Evolutionary conservation across 2,113 vertebrate genomes (phyloP).

Genomic region (Xenopus laevis): DNA sequence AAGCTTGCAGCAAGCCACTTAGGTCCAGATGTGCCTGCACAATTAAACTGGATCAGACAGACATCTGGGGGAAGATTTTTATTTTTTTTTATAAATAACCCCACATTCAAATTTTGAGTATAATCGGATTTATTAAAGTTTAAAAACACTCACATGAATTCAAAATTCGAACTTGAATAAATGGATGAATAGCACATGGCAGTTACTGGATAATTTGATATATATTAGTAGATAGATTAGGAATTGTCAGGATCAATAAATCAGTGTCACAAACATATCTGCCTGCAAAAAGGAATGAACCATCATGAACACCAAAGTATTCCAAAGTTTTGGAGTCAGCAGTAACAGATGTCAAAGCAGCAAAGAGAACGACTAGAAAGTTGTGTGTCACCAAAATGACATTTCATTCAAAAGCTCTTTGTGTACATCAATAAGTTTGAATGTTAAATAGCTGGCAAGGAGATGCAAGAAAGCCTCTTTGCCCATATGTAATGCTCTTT

Average conservation of each 20-base stretch:
- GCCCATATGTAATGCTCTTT: conserved; percentile 45
- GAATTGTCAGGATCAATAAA: conserved; percentile 31
- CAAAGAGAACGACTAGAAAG: conserved; percentile 60
- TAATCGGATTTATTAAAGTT: too few relatives aligned
- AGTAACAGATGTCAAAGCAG: conserved; percentile 57
- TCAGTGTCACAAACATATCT: conserved; percentile 8
- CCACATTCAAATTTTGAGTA: too few relatives aligned
- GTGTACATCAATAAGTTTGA: conserved; percentile 54
- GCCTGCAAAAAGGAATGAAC: too few relatives aligned
- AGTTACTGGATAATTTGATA: background rate
- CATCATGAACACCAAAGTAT: conserved; percentile 47
- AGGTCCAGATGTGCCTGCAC: too few relatives aligned
- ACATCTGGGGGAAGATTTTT: too few relatives aligned
- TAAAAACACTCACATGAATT: too few relatives aligned
- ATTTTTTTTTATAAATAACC: too few relatives aligned
- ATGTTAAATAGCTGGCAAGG: conserved; percentile 55
- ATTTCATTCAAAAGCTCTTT: conserved; percentile 53
- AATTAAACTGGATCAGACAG: too few relatives aligned
- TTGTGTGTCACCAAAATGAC: conserved; percentile 51
- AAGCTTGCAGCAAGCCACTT: too few relatives aligned
- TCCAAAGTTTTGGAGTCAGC: conserved; percentile 47
- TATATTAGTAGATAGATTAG: too few relatives aligned
- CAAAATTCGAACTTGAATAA: too few relatives aligned
- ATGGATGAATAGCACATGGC: too few relatives aligned
- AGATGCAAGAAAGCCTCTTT: conserved; percentile 53